Base-by-base conservation (phyloP, 1,140 invertebrate species). In the Vanessa tameamea region DNA sequence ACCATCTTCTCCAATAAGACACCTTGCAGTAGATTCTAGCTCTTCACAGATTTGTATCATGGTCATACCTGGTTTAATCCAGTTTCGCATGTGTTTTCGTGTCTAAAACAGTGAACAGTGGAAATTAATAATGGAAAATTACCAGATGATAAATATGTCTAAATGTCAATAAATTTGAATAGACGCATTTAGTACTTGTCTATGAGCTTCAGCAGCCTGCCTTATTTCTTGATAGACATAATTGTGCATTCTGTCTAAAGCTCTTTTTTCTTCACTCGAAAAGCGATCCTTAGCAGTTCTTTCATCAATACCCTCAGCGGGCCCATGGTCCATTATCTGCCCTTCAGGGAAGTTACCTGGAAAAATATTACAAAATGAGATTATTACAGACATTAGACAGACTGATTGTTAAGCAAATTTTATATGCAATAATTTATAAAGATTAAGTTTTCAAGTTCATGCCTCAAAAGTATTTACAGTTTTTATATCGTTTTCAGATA, bases 41-140 rank as follows among this genome's bases (percentile, higher is more conserved):
- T 98, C 98, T 92, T 99, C 98, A 93, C 98, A 99, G 78, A 99
- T 99, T 88, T 99, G 96, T 84, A 99, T 99, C 98, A 99, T 99
- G 0, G 96, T 98, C 98, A 99, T 99, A 73, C 99, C 99, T 0
- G 99, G 98, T 90, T 99, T 99, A 15, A 99, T 97, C 94, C 96
- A 98, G 31, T 95, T 94, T 82, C 96, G 96, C 85, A 99, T 98
- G 86, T 99, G 96, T 90, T 98, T 95, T 59, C 98, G 94, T 11
- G 98, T 99, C 95, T 98, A 92, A 48, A 76, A 69, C 59, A 23
- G 14, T 16, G 14, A 53, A 31, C 26, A 31, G 14, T 50, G 48
- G 12, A n/a, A 12, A 55, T 57, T 13, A 65, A 31, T 15, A 64
- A 47, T 47, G 64, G 12, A 23, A 53, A 31, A 31, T 16, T 3